Percentiles rank a stretch among this genome's conserved stretches.
Evolutionary conservation across 2,888 invertebrate genomes (phyloP).

Genomic region (Latrodectus hesperus): DNA sequence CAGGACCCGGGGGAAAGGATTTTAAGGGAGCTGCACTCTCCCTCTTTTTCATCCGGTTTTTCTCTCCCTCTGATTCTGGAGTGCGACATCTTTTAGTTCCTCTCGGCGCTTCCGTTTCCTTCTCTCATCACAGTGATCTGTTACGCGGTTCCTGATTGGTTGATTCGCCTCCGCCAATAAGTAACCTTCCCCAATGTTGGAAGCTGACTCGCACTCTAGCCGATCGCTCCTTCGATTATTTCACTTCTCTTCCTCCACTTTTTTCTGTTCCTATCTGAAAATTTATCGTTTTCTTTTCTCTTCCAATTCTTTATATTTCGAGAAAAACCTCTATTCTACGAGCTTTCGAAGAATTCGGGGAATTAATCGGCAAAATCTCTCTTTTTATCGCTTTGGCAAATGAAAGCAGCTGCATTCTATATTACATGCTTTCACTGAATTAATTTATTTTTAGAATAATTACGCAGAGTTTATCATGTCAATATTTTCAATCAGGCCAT

Average conservation of each 20-base stretch:
- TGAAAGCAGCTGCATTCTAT: too few relatives aligned
- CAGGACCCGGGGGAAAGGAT: slow-evolving; percentile 5
- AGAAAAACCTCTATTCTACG: too few relatives aligned
- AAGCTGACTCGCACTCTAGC: not conserved
- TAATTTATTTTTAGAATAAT: too few relatives aligned
- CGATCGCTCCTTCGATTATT: slow-evolving; percentile 1
- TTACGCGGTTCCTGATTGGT: slow-evolving; percentile 62
- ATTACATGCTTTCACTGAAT: too few relatives aligned
- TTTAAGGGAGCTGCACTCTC: not conserved
- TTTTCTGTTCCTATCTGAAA: not conserved
- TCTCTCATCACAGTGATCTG: slow-evolving; percentile 62
- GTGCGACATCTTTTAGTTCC: slow-evolving; percentile 54
- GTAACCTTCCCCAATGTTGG: slow-evolving; percentile 3
- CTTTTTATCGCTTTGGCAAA: too few relatives aligned
- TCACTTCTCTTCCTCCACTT: not conserved
- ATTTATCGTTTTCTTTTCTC: slow-evolving; percentile 6
- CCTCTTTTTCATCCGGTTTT: slow-evolving; percentile 28
- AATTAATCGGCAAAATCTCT: too few relatives aligned
- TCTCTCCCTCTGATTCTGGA: slow-evolving; percentile 33
- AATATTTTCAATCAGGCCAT: too few relatives aligned
- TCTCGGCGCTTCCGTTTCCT: slow-evolving; percentile 65
- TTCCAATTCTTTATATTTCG: not conserved
- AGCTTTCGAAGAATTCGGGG: too few relatives aligned
- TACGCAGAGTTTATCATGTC: too few relatives aligned
- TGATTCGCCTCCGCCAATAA: slow-evolving; percentile 48